Evolutionary conservation across 2,113 vertebrate genomes (phyloP), one percentile per base, ranked within the genome.

Genomic region (Myrmecophaga tridactyla): DNA sequence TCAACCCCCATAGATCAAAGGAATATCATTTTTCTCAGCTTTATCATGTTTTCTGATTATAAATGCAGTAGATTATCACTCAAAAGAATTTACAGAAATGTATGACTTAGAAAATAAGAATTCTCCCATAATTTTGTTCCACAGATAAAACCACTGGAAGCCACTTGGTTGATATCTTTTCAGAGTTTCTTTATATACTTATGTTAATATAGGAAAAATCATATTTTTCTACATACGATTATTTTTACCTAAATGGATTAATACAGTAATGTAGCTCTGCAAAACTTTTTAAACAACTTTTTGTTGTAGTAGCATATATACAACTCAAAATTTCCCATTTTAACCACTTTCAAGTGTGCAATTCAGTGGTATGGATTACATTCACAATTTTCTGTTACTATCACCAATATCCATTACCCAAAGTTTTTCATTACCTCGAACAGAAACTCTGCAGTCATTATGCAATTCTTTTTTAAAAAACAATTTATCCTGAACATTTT

Each of bases 211-310:
- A 93, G 76, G 29, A 62, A 84, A 87, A 95, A 53, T 48, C 73
- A n/a, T 2, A 60, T 93, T 92, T 93, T 84, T 51, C 43, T 90
- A 89, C 9, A 87, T 77, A 13, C 18, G 67, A 69, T 94, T 81
- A 76, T 87, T 86, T 97, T 95, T 78, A 63, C 43, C 2, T 58
- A 82, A 94, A 41, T 92, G 39, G 39, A 78, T 29, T 69, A 70
- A 73, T 36, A 53, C 1, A 95, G 72, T 70, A 85, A 63, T n/a
- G 13, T 18, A 80, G 27, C 8, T 60, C 29, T 82, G 67, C 8
- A 85, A 48, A 48, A 7, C 21, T 56, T 18, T 56, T 56, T 21
- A 20, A 6, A 56, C 20, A 56, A 21, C 18, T 21, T 21, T 56
- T 56, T 21, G 21, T 56, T 56, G 53, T 56, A 56, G 20, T 21